Base-by-base conservation (phyloP, 2,113 vertebrate species). In the Pardalotus punctatus region DNA sequence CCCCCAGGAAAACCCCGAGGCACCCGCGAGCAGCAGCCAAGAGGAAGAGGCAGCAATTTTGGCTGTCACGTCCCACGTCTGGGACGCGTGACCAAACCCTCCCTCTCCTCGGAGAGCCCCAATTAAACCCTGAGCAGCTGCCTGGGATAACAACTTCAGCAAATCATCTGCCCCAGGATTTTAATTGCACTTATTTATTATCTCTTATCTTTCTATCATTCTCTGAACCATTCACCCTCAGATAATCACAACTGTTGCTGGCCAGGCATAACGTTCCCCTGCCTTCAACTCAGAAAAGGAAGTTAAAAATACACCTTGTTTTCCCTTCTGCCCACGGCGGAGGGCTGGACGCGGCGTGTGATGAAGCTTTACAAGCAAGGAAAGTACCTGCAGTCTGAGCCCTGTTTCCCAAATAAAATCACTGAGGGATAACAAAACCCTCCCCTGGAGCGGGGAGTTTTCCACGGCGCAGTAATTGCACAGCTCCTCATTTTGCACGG, bases 21-120 rank as follows among this genome's bases (percentile, higher is more conserved):
- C 66, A 64, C 7, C 8, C 14, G 1, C 0, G 1, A 86, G 58
- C 0, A 0, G 51, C 1, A 0, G 53, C 45, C 17, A 24, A 47
- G 61, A 70, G 23, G 71, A 66, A 70, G 90, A 56, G 3, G 31
- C 43, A 18, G 16, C 3, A 4, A 51, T 78, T 71, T n/a, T 25
- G 70, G 78, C 67, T n/a, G 64, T 51, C 13, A 47, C 0, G 1
- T 11, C 33, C 21, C 84, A 43, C 1, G 1, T 60, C 80, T 86
- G 22, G 8, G 70, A 86, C 2, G 8, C 0, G 3, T 43, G 82
- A 83, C 73, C 69, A 81, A 42, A 43, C 35, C 42, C 54, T 93
- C 51, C 36, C 64, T 66, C 40, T 47, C 27, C 35, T 36, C 6
- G 1, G 50, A 83, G 16, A 47, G 51, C 24, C 31, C 14, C 35